Base-by-base conservation (phyloP, 1,140 invertebrate species). In the Thrips palmi region DNA sequence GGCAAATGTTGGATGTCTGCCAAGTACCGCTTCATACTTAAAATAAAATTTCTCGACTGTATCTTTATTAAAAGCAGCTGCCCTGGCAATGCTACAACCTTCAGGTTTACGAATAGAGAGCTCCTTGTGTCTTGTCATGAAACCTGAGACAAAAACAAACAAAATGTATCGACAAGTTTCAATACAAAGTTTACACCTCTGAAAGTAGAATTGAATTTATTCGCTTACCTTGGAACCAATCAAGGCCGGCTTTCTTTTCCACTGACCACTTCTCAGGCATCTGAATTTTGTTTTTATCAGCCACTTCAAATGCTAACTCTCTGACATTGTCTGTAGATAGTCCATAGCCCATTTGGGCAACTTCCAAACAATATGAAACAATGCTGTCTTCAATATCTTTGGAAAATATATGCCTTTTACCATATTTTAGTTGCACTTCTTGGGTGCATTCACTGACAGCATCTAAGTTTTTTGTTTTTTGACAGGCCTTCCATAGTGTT, bases 61-160 rank as follows among this genome's bases (percentile, higher is more conserved):
- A 12, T 37, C 14, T 32, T 35, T 30, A 44, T 54, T 51, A 40
- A 54, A 54, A 29, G 43, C 30, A 34, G 53, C 54, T 31, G 49
- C 49, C 33, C 51, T 47, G 22, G 42, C 35, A 33, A 51, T 45
- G 44, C 53, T 56, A 17, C 47, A 51, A 19, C 45, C 41, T 46
- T 53, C 51, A 42, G 51, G 48, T 38, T 41, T 47, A 19, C 51
- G 32, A 22, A 53, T 45, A 30, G 50, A 50, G 21, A 62, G 38
- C 14, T 41, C 30, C 8, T 40, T 44, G 44, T 60, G 48, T 15
- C 55, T 29, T 47, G 53, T 50, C 15, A 6, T 42, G 15, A 40
- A 40, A 2, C 30, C 20, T 32, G 7, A 32, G 30, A 11, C 30
- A 12, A 11, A 5, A 6, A 32, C 17, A 32, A 12, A 15, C 5